Conservation (phyloP, 2,797 vertebrate species). For the Aselliscus stoliczkanus region DNA sequence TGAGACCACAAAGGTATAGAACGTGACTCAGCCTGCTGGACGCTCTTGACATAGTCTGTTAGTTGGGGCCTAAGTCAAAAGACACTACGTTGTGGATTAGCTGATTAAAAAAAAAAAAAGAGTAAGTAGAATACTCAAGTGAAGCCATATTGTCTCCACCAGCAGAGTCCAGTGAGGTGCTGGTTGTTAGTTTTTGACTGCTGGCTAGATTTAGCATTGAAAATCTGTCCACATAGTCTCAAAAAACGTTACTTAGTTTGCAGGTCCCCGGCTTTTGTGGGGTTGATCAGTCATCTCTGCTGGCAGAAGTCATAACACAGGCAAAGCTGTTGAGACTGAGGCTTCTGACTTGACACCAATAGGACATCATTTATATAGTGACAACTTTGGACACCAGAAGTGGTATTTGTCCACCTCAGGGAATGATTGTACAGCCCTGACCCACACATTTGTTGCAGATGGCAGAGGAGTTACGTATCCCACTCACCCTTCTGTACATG, state of each 20-base stretch:
- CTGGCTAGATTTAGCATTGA: neutral
- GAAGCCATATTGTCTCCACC: neutral
- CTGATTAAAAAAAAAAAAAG: neutral
- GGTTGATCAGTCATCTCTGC: neutral
- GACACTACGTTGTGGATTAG: neutral
- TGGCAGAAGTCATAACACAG: neutral
- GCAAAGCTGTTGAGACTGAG: neutral
- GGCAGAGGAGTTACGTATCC: neutral
- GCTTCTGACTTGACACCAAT: neutral
- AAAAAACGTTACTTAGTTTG: neutral
- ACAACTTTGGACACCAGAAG: neutral
- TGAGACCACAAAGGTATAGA: neutral
- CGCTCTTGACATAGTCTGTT: neutral
- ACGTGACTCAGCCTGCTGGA: neutral
- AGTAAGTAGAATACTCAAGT: neutral
- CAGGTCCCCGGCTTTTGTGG: neutral
- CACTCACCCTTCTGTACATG: neutral
- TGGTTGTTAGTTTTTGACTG: neutral
- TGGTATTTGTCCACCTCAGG: neutral
- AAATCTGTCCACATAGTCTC: neutral
- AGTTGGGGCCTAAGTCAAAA: neutral
- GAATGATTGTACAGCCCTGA: neutral
- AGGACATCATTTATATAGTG: neutral
- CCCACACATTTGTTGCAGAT: neutral
- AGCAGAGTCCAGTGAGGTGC: neutral